Percentiles rank a stretch among this genome's conserved stretches.
Evolutionary conservation across 2,888 invertebrate species (phyloP).

Genomic region (Lycia hirtaria): DNA sequence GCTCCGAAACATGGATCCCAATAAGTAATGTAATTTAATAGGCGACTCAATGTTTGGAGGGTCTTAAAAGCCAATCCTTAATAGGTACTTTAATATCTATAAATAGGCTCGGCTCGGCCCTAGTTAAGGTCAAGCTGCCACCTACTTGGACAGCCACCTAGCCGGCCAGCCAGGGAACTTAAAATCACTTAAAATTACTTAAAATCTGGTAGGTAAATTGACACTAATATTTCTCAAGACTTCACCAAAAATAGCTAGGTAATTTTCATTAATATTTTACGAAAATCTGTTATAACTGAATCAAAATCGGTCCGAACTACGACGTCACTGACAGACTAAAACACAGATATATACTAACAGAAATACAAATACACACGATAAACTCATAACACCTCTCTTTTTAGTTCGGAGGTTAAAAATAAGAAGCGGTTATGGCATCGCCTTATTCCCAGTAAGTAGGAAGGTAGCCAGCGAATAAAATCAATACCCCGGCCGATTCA

Average conservation of each 20-base stretch:
- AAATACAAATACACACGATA: too few relatives aligned
- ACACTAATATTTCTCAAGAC: not conserved
- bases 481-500: constrained; percentile 58
- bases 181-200: too few relatives aligned
- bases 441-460: not conserved
- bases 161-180: too few relatives aligned
- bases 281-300: too few relatives aligned
- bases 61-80: constrained; percentile 34
- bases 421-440: not conserved
- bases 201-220: too few relatives aligned
- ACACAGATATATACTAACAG: too few relatives aligned
- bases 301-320: too few relatives aligned
- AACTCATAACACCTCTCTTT: too few relatives aligned
- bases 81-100: constrained; percentile 28
- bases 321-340: too few relatives aligned
- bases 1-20: constrained; percentile 10
- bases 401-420: not conserved
- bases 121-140: constrained; percentile 11
- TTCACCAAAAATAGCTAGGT: too few relatives aligned
- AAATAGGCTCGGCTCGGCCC: constrained; percentile 7
- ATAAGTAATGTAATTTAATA: constrained; percentile 32
- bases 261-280: too few relatives aligned
- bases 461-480: constrained; percentile 42
- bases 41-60: constrained; percentile 24
- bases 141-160: too few relatives aligned